Conservation (phyloP, 2,888 invertebrate genomes). For the Liodrosophila aerea region DNA sequence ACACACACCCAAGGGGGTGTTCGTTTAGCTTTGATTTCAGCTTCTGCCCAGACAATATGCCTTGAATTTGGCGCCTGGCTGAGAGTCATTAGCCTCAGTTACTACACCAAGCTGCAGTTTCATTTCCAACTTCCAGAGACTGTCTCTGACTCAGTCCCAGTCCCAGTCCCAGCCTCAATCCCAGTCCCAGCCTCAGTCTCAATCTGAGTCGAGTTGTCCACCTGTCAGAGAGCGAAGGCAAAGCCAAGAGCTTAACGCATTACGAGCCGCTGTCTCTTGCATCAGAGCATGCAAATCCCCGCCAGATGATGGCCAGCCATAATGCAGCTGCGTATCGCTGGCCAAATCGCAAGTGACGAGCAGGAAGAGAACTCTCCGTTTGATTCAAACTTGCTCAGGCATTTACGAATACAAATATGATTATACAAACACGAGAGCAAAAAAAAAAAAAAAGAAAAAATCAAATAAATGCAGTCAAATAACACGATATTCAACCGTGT, state of each 20-base stretch:
- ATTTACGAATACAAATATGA: constrained; percentile 9
- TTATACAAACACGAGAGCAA: constrained; percentile 15
- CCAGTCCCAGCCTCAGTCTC: too few species aligned
- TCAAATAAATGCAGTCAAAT: too few species aligned
- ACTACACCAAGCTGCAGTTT: constrained; percentile 4
- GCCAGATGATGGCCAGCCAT: constrained; percentile 53
- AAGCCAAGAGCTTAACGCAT: constrained; percentile 56
- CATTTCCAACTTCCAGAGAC: background rate
- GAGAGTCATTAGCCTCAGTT: constrained; percentile 51
- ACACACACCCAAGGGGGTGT: constrained; percentile 6
- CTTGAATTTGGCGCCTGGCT: constrained; percentile 50
- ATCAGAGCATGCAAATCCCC: constrained; percentile 48
- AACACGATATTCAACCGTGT: constrained; percentile 13
- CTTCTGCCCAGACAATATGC: constrained; percentile 48
- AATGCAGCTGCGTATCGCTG: constrained; percentile 54
- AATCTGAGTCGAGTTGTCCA: constrained; percentile 52
- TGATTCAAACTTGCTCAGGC: constrained; percentile 34
- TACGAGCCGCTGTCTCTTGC: constrained; percentile 52
- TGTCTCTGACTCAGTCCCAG: background rate
- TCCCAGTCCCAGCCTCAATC: background rate
- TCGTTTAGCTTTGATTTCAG: constrained; percentile 35
- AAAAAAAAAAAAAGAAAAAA: background rate
- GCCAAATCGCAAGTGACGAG: constrained; percentile 56
- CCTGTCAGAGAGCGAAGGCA: constrained; percentile 47
- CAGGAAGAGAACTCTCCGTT: constrained; percentile 39